Percentiles rank a stretch among this genome's conserved stretches.
Evolutionary conservation across 1,140 invertebrate species (phyloP).

Genomic region (Diplogasteroides magnus): DNA sequence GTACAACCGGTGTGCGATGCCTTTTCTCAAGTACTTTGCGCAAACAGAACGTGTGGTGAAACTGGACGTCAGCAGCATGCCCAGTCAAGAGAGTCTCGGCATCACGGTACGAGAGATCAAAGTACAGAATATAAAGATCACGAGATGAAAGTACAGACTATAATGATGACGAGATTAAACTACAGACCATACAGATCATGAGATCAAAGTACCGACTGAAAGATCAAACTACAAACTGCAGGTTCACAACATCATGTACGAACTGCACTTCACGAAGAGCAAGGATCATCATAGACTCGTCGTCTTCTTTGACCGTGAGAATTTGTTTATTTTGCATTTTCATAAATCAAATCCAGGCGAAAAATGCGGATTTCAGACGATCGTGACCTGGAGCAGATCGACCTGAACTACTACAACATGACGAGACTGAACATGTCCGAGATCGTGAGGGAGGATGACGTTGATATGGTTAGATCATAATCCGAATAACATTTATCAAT

Average conservation of each 20-base stretch:
- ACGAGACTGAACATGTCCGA: constrained; percentile 33
- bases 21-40: constrained; percentile 43
- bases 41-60: constrained; percentile 37
- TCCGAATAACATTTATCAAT: no score
- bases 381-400: constrained; percentile 34
- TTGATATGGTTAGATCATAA: constrained; percentile 33
- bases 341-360: not conserved
- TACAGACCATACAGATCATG: not conserved
- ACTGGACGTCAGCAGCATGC: constrained; percentile 37
- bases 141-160: not conserved
- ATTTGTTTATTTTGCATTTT: constrained; percentile 6
- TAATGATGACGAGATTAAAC: constrained; percentile 16
- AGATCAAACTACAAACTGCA: not conserved
- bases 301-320: constrained; percentile 39
- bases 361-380: constrained; percentile 33
- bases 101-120: constrained; percentile 39
- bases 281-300: constrained; percentile 48
- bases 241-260: constrained; percentile 11
- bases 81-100: constrained; percentile 34
- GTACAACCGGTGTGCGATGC: constrained; percentile 38
- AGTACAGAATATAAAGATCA: not conserved
- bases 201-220: not conserved
- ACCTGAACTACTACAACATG: constrained; percentile 43
- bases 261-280: constrained; percentile 46
- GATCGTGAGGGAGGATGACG: constrained; percentile 38